Evolutionary conservation across 1,140 invertebrate species (phyloP).

Genomic region (Drosophila sturtevanti): DNA sequence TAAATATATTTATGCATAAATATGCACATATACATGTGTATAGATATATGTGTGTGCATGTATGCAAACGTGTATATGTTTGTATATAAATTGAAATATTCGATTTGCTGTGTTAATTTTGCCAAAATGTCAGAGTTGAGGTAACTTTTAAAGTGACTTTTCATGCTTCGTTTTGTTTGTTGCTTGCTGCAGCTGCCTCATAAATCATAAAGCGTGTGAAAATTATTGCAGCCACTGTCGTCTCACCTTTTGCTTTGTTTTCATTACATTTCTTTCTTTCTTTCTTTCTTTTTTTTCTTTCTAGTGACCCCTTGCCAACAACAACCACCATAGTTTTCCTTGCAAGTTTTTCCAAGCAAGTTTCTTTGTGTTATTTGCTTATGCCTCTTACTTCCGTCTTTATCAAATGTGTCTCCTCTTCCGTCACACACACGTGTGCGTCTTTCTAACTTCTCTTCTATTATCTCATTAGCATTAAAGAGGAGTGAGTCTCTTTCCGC

Average conservation of each 20-base stretch:
- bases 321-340: constrained; percentile 70
- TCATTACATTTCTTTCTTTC: constrained; percentile 1
- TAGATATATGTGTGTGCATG: not conserved
- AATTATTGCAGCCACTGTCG: constrained; percentile 54
- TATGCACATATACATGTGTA: not conserved
- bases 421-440: constrained; percentile 2
- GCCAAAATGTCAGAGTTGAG: not conserved
- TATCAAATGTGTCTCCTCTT: constrained; percentile 53
- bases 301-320: constrained; percentile 13
- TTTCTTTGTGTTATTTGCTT: constrained; percentile 63
- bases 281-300: not conserved
- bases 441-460: constrained; percentile 5
- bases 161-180: constrained; percentile 22
- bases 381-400: constrained; percentile 68
- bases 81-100: not conserved
- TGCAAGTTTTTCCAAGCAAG: constrained; percentile 56
- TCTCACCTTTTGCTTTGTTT: not conserved
- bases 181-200: constrained; percentile 9
- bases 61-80: too few relatives aligned
- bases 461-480: constrained; percentile 69
- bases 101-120: not conserved
- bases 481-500: not conserved
- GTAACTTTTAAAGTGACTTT: constrained; percentile 11
- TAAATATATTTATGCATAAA: not conserved
- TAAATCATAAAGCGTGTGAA: constrained; percentile 63